Evolutionary conservation across 2,113 vertebrate genomes (phyloP), one percentile per base, ranked within the genome.

Genomic region (Talpa occidentalis): DNA sequence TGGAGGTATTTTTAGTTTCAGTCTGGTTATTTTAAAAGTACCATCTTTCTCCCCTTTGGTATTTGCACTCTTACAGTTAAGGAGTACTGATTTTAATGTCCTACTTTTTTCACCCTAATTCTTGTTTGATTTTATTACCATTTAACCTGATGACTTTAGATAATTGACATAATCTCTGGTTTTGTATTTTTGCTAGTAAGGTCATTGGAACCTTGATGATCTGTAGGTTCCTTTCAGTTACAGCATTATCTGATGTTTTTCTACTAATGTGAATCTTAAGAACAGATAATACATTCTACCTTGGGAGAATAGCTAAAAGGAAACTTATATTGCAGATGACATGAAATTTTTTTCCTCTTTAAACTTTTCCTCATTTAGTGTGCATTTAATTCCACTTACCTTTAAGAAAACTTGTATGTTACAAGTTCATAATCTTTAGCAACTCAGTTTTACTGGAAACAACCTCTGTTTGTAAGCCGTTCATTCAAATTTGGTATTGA

Each of bases 371-470:
- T 79, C 79, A 70, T 86, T 92, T 76, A 66, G 0, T 42, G 0
- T 95, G 26, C 24, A 90, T 47, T 89, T 91, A 30, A 80, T 97
- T 0, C 0, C 12, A 83, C 2, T 87, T 96, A 93, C 49, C 79
- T 74, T 91, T 49, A 95, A 97, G 91, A 79, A 93, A 81, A 78
- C 12, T 82, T 92, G 14, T 3, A 8, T 76, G 3, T 91, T 88
- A 8, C 54, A 47, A 37, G 14, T 59, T 83, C 40, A 40, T 2
- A 72, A 56, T 93, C 28, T 96, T 86, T n/a, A 52, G 19, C 86
- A 93, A 78, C 37, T 84, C 42, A 88, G 0, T 62, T 93, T 93
- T 67, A 73, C 66, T 88, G 77, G 83, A 83, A 88, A 10, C 47
- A 40, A 17, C 14, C 47, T 94, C 52, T 74, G 14, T 37, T 60